Percentiles rank a stretch among this genome's conserved stretches.
phyloP scores from a whole-genome alignment of 2,113 vertebrate genomes.

The Dermatemys mawii region DNA sequence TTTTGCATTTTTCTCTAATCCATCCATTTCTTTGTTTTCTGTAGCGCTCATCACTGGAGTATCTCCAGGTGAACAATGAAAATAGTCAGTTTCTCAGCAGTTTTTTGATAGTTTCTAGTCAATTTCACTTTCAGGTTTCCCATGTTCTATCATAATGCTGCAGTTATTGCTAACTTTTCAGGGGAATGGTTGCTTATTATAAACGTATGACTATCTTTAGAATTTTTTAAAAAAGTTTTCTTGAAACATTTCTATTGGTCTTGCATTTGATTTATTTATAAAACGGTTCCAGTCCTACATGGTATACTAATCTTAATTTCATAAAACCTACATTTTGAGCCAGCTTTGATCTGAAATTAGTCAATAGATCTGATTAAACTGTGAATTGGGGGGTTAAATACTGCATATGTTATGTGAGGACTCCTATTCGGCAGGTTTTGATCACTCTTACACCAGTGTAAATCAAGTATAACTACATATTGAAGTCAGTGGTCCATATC shows the following conservation, averaged over 20 bases:
- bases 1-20: not conserved
- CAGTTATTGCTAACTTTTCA: constrained; percentile 54
- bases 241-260: constrained; percentile 37
- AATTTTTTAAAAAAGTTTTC: constrained; percentile 40
- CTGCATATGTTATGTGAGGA: constrained; percentile 14
- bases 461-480: not conserved
- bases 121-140: constrained; percentile 64
- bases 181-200: constrained; percentile 54
- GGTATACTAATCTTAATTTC: constrained; percentile 13
- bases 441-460: not conserved
- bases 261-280: constrained; percentile 53
- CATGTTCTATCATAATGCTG: constrained; percentile 52
- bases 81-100: constrained; percentile 45
- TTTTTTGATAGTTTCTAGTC: constrained; percentile 60
- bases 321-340: constrained; percentile 16
- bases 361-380: not conserved
- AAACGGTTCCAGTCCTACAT: constrained; percentile 4
- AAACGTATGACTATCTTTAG: constrained; percentile 65
- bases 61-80: constrained; percentile 59
- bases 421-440: constrained; percentile 60
- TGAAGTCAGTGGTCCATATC: not conserved
- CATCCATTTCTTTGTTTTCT: not conserved
- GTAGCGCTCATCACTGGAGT: constrained; percentile 40
- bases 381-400: not conserved
- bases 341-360: not conserved